phyloP scores from a whole-genome alignment of 1,140 invertebrate genomes.

The Calosoma granatense region DNA sequence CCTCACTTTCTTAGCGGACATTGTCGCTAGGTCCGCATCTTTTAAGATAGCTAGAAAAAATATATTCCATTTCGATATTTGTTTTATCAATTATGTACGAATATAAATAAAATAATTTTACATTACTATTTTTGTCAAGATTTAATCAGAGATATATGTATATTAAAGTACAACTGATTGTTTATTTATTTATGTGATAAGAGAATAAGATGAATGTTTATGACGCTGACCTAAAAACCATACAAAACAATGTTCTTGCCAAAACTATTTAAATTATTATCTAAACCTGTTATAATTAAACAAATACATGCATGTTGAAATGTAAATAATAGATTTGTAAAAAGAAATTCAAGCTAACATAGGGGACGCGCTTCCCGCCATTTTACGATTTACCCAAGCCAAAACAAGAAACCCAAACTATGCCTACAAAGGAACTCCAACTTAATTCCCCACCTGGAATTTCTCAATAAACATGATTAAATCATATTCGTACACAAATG shows the following conservation, averaged over 20 bases:
- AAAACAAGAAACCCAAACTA: neutral
- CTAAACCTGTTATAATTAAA: neutral
- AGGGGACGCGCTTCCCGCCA: neutral
- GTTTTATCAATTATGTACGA: too few species aligned
- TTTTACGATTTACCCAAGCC: neutral
- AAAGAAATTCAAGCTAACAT: neutral
- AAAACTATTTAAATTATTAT: too few species aligned
- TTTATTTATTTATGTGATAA: too few species aligned
- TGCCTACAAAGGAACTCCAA: neutral
- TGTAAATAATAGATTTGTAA: neutral
- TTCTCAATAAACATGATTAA: neutral
- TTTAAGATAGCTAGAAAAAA: slow-evolving; percentile 69
- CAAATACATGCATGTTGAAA: neutral
- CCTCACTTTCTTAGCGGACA: slow-evolving; percentile 85
- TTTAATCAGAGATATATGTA: too few species aligned
- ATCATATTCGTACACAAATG: too few species aligned
- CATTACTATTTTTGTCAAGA: too few species aligned
- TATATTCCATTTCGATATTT: slow-evolving; percentile 5
- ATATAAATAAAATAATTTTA: slow-evolving; percentile 8
- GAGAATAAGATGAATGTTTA: too few species aligned
- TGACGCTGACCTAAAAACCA: too few species aligned
- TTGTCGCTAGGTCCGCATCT: slow-evolving; percentile 70
- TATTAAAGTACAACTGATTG: too few species aligned
- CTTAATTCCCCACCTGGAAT: too few species aligned
- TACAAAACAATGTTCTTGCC: too few species aligned